Base-by-base conservation (phyloP, 2,888 invertebrate species). In the Rosalia funebris region DNA sequence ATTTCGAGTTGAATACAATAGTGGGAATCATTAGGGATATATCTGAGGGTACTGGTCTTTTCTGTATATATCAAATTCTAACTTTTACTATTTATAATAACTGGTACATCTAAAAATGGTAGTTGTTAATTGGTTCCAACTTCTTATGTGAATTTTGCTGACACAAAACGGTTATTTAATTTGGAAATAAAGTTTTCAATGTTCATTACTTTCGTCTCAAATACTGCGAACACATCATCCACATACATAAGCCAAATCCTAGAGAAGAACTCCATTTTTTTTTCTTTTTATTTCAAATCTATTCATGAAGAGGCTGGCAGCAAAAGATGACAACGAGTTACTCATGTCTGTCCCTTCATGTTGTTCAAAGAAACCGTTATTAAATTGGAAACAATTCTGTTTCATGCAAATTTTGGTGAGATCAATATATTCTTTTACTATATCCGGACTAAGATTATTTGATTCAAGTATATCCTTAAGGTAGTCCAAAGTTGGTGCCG, bases 381-480 rank as follows among this genome's bases (percentile, higher is more conserved):
- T 41, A 14, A 16, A 41, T 17, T 9, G 41, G 15, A 41, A 41
- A 7, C 41, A 41, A 41, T 41, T 41, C 16, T 41, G 41, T 1
- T 41, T 15, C 2, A 41, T 41, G 10, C 41, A 41, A 41, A 15
- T 12, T 16, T 17, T 41, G 1, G 41, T 41, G n/a, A 41, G 41
- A 4, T 17, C 1, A 17, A 41, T 16, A 17, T 41, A 41, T 41
- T 41, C 41, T 1, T 17, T 41, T 10, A 41, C 41, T 16, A 41
- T n/a, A 2, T 41, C n/a, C 3, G 14, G 16, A 9, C 17, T 17
- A 1, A 17, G 10, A 17, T 17, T 17, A n/a, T 15, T 41, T 41
- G 9, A 16, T 41, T 17, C 41, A 16, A 41, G 41, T 15, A 41
- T 4, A 16, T 41, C 41, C 41, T 9, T 41, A 1, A 41, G 41